These are phyloP conservation scores for Etheostoma perlongum DNA, from an alignment of 2,797 vertebrate genomes.

Conservation along the genomic window DNA sequence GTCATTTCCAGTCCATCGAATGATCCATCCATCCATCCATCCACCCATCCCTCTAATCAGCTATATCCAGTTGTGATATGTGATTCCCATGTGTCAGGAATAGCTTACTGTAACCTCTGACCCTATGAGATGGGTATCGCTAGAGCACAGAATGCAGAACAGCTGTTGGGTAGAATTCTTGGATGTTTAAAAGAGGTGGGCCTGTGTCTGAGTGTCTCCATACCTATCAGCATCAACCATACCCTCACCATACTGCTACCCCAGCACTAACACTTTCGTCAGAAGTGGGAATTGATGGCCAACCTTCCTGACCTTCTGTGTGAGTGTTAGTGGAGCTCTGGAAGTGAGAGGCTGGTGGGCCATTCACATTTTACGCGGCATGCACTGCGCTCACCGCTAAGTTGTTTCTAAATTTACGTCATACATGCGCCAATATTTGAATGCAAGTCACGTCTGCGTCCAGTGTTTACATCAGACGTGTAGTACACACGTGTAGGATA, in stretches of 20 bases:
- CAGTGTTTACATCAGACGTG: too few species aligned
- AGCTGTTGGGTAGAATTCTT: slow-evolving; percentile 48
- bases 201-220: slow-evolving; percentile 36
- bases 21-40: slow-evolving; percentile 9
- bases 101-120: slow-evolving; percentile 56
- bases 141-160: slow-evolving; percentile 42
- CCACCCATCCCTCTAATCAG: slow-evolving; percentile 9
- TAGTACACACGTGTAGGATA: too few species aligned
- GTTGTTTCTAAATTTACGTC: too few species aligned
- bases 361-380: too few species aligned
- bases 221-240: slow-evolving; percentile 13
- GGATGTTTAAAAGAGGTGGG: slow-evolving; percentile 22
- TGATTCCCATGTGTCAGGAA: slow-evolving; percentile 46
- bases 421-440: too few species aligned
- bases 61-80: slow-evolving; percentile 38
- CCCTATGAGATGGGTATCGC: slow-evolving; percentile 39
- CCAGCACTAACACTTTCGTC: slow-evolving; percentile 1
- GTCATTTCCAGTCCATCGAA: slow-evolving; percentile 35
- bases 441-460: too few species aligned
- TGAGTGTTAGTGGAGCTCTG: slow-evolving; percentile 9
- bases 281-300: slow-evolving; percentile 45
- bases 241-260: not conserved
- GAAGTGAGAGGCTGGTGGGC: not conserved
- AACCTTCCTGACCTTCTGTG: slow-evolving; percentile 34
- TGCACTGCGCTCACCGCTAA: too few species aligned